A percentile compares a stretch with the other conserved stretches of the same genome.
These are phyloP conservation scores for Drosophila nr. perissopoda DNA, from an alignment of 2,888 invertebrate genomes.

Conservation along the genomic window DNA sequence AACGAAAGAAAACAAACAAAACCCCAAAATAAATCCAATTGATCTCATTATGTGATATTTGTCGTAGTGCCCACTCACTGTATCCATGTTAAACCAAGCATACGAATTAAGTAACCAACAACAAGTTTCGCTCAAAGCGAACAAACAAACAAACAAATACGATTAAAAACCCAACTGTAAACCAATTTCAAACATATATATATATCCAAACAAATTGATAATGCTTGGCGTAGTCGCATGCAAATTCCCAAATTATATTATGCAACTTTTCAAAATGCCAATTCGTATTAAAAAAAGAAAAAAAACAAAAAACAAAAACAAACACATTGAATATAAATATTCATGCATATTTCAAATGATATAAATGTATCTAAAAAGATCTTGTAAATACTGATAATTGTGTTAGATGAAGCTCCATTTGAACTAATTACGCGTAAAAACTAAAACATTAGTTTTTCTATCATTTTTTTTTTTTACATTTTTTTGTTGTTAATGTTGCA, in stretches of 20 bases:
- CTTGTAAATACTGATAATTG: conserved; percentile 61
- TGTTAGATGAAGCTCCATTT: conserved; percentile 32
- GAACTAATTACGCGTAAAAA: conserved; percentile 17
- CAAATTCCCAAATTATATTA: conserved; percentile 7
- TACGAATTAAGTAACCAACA: conserved; percentile 49
- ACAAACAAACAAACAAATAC: conserved; percentile 8
- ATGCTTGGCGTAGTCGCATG: conserved; percentile 15
- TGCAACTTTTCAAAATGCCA: conserved; percentile 60
- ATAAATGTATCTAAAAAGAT: conserved; percentile 34
- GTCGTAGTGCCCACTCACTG: conserved; percentile 79
- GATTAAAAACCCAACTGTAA: conserved; percentile 22
- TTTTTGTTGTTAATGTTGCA: conserved; percentile 50
- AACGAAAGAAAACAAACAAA: conserved; percentile 38
- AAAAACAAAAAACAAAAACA: conserved; percentile 19
- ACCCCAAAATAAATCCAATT: conserved; percentile 77
- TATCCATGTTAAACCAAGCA: conserved; percentile 60
- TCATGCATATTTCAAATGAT: conserved; percentile 28
- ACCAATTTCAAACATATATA: conserved; percentile 11
- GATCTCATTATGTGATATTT: conserved; percentile 83
- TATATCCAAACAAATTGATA: conserved; percentile 6
- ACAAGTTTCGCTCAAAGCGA: conserved; percentile 57
- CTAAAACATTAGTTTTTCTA: conserved; percentile 20
- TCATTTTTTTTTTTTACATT: conserved; percentile 2
- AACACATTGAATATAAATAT: conserved; percentile 19
- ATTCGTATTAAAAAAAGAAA: conserved; percentile 19